Evolutionary conservation across 2,888 invertebrate genomes (phyloP).

Genomic region (Rotaria magnacalcarata): DNA sequence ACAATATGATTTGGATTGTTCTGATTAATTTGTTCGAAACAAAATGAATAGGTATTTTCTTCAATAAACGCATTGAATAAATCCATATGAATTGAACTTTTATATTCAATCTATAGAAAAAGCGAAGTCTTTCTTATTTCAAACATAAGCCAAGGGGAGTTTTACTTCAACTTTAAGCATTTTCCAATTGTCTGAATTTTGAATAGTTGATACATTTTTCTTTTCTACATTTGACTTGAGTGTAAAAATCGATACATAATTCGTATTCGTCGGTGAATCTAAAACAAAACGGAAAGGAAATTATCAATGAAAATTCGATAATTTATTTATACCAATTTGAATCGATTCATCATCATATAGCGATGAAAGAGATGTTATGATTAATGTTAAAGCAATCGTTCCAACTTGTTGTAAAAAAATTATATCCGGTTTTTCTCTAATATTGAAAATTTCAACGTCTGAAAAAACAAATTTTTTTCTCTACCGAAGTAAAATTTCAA

Average conservation of each 20-base stretch:
- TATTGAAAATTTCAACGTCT: neutral
- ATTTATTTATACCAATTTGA: neutral
- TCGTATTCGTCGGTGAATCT: neutral
- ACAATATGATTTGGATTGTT: neutral
- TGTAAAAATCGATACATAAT: conserved; percentile 5
- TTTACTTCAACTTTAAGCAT: neutral
- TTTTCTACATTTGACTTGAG: neutral
- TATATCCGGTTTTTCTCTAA: neutral
- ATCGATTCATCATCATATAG: conserved; percentile 8
- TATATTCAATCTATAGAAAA: neutral
- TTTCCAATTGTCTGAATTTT: neutral
- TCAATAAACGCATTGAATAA: neutral
- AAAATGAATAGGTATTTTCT: neutral
- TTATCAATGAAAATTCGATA: neutral
- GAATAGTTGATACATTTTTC: neutral
- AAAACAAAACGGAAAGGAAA: neutral
- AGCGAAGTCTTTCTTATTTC: no score
- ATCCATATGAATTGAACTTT: neutral
- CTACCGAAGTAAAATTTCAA: conserved; percentile 22
- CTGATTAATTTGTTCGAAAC: neutral
- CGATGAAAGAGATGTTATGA: neutral
- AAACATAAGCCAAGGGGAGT: no score
- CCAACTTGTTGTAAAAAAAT: neutral
- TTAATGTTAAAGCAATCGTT: neutral
- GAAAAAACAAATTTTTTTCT: neutral